A percentile compares a stretch with the other conserved stretches of the same genome.
phyloP scores from a whole-genome alignment of 2,888 invertebrate genomes.

The Sesia bembeciformis region DNA sequence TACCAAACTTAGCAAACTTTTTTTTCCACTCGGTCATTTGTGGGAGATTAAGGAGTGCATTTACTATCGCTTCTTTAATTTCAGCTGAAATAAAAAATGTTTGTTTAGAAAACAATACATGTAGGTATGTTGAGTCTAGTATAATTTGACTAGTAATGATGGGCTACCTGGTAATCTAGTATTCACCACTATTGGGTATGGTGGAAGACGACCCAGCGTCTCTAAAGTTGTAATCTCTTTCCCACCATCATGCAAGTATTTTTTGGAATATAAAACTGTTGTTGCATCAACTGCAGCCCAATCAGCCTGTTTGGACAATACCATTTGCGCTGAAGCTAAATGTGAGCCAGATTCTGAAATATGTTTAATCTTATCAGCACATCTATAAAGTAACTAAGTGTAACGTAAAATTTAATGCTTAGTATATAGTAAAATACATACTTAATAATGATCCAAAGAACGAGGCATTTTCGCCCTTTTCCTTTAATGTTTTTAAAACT shows the following conservation, averaged over 20 bases:
- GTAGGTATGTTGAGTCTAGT: neutral
- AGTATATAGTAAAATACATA: conserved; percentile 21
- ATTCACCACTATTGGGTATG: conserved; percentile 78
- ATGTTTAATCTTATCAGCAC: neutral
- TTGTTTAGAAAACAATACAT: neutral
- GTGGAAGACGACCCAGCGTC: conserved; percentile 79
- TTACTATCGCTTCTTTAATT: conserved; percentile 44
- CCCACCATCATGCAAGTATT: conserved; percentile 71
- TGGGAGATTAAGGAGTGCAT: conserved; percentile 51
- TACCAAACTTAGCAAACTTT: conserved; percentile 61
- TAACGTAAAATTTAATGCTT: neutral
- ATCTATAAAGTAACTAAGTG: neutral
- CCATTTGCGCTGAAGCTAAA: conserved; percentile 76
- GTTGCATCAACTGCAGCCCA: conserved; percentile 79
- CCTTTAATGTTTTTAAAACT: conserved; percentile 66
- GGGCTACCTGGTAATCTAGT: conserved; percentile 67
- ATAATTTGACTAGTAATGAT: neutral
- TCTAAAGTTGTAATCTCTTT: conserved; percentile 73
- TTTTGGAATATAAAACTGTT: conserved; percentile 68
- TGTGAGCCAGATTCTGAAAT: conserved; percentile 74
- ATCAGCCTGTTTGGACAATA: conserved; percentile 75
- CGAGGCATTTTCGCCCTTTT: conserved; percentile 74
- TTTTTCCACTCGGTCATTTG: conserved; percentile 47
- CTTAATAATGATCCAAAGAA: conserved; percentile 75
- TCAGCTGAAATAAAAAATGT: conserved; percentile 38